These are phyloP conservation scores for Autographa pulchrina DNA, from an alignment of 2,888 invertebrate species.

Conservation along the genomic window DNA sequence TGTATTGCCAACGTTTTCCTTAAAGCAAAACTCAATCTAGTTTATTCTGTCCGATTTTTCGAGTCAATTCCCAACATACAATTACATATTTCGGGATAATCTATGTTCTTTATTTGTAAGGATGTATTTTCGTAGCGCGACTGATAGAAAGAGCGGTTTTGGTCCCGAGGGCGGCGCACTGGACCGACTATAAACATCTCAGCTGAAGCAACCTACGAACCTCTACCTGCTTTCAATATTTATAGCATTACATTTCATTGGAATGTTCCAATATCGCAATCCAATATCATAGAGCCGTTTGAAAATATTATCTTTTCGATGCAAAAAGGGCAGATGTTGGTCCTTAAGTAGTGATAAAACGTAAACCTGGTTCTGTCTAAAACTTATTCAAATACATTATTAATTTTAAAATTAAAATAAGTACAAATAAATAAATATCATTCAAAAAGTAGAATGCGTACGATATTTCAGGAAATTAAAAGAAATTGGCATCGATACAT, in stretches of 20 bases:
- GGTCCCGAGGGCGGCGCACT: constrained; percentile 49
- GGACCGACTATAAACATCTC: constrained; percentile 67
- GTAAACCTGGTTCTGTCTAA: neutral
- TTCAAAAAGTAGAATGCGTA: neutral
- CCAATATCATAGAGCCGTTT: constrained; percentile 69
- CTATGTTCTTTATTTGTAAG: neutral
- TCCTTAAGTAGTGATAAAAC: neutral
- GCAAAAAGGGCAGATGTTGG: neutral
- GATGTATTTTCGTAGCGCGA: constrained; percentile 25
- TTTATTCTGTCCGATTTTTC: constrained; percentile 58
- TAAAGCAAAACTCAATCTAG: constrained; percentile 64
- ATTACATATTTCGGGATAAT: neutral
- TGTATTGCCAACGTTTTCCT: constrained; percentile 81
- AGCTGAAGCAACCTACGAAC: constrained; percentile 57
- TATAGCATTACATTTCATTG: constrained; percentile 69
- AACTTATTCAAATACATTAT: neutral
- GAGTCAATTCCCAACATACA: neutral
- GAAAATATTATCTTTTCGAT: constrained; percentile 68
- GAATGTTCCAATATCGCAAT: constrained; percentile 68
- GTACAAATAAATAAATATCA: no score
- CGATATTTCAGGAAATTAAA: neutral
- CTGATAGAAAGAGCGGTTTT: constrained; percentile 51
- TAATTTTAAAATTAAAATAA: no score
- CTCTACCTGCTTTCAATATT: constrained; percentile 63
- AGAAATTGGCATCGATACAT: neutral